phyloP scores from a whole-genome alignment of 2,113 vertebrate genomes.

The Nesoenas mayeri region DNA sequence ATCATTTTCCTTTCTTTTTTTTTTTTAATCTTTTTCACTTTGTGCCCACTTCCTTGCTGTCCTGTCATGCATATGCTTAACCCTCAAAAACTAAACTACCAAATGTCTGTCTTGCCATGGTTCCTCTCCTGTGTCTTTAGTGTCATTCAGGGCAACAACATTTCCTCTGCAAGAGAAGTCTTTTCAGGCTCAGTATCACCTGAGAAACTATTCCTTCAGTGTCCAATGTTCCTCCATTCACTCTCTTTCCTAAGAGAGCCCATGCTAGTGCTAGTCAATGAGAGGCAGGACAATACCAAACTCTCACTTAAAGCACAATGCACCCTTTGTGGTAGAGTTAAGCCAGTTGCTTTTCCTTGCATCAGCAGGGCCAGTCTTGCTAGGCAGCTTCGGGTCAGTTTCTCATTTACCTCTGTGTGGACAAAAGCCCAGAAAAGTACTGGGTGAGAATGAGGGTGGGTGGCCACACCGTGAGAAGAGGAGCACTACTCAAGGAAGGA shows the following conservation, averaged over 20 bases:
- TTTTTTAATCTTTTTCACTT: background rate
- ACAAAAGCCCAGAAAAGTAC: background rate
- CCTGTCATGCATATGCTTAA: background rate
- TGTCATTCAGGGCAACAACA: background rate
- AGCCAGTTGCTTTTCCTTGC: background rate
- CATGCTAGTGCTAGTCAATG: background rate
- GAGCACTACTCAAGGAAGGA: background rate
- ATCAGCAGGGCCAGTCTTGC: background rate
- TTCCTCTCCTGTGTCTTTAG: background rate
- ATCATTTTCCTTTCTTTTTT: background rate
- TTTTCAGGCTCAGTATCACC: background rate
- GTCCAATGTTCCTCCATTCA: background rate
- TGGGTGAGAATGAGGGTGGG: fast-evolving
- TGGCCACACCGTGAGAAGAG: background rate
- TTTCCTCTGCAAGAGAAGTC: background rate
- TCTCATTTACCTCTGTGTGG: background rate
- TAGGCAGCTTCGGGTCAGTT: background rate
- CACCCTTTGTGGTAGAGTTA: background rate
- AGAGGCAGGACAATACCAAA: background rate
- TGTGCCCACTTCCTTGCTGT: background rate
- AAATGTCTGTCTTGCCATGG: background rate
- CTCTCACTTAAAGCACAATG: background rate
- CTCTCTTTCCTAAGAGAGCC: background rate
- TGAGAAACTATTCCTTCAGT: background rate
- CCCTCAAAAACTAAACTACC: background rate